A percentile compares a stretch with the other conserved stretches of the same genome.
phyloP scores from a whole-genome alignment of 2,113 vertebrate species.

The Steatornis caripensis region DNA sequence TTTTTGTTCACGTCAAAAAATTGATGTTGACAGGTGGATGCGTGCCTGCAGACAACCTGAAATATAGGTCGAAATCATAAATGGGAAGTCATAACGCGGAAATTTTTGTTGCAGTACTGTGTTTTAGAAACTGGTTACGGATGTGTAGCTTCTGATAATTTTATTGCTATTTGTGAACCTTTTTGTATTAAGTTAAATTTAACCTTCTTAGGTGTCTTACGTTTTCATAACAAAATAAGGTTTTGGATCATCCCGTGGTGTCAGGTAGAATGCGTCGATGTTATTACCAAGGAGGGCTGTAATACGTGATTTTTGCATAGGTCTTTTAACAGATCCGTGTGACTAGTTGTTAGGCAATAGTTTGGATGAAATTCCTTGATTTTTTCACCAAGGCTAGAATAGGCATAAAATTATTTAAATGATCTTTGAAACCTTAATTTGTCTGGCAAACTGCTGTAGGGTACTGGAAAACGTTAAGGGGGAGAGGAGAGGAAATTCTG shows the following conservation, averaged over 20 bases:
- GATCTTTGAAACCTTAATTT: slow-evolving; percentile 55
- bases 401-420: slow-evolving; percentile 54
- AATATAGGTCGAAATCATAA: background rate
- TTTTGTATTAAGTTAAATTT: background rate
- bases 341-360: background rate
- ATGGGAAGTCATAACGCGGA: no score
- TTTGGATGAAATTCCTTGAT: background rate
- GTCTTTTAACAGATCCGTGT: background rate
- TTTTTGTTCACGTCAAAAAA: background rate
- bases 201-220: background rate
- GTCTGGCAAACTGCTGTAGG: slow-evolving; percentile 12
- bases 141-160: background rate
- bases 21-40: background rate
- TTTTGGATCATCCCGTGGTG: background rate
- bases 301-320: background rate
- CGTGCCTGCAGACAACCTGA: background rate
- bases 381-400: slow-evolving; percentile 16
- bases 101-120: background rate
- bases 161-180: background rate
- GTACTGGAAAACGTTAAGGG: background rate
- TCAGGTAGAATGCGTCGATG: background rate
- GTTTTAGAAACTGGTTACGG: background rate
- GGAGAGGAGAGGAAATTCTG: background rate
- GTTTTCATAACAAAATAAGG: background rate
- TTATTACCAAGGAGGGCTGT: background rate